Evolutionary conservation across 2,113 vertebrate genomes (phyloP).

Genomic region (Meleagris gallopavo): DNA sequence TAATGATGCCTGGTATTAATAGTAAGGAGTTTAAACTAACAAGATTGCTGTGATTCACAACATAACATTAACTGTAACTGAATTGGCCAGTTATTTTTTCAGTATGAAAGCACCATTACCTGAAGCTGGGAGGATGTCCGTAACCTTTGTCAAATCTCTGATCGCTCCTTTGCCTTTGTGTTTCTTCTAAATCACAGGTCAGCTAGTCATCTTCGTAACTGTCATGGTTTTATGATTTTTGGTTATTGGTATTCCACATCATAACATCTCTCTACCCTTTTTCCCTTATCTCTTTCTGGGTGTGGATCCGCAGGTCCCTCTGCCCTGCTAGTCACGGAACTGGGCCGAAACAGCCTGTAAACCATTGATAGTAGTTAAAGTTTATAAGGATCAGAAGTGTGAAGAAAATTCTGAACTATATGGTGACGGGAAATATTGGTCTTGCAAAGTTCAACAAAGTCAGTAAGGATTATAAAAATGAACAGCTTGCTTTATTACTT

Average conservation of each 20-base stretch:
- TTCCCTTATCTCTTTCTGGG: no score
- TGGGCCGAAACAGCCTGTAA: no score
- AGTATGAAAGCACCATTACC: not conserved
- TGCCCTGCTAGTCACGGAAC: no score
- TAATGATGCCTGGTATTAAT: not conserved
- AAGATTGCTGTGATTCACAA: not conserved
- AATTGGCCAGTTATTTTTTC: not conserved
- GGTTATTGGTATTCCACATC: no score
- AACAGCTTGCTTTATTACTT: not conserved
- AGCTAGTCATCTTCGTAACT: not conserved
- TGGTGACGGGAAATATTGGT: not conserved
- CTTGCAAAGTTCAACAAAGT: not conserved
- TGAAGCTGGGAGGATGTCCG: not conserved
- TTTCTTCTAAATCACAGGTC: not conserved
- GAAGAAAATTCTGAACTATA: not conserved
- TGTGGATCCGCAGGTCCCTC: no score
- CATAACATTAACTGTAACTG: not conserved
- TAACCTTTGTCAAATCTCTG: not conserved
- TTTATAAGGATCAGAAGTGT: not conserved
- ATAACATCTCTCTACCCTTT: no score
- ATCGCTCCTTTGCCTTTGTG: not conserved
- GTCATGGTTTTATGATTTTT: no score
- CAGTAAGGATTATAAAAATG: not conserved
- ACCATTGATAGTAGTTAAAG: not conserved
- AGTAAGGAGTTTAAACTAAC: not conserved